Base-by-base conservation (phyloP, 2,888 invertebrate genomes). In the Polyploca ridens region DNA sequence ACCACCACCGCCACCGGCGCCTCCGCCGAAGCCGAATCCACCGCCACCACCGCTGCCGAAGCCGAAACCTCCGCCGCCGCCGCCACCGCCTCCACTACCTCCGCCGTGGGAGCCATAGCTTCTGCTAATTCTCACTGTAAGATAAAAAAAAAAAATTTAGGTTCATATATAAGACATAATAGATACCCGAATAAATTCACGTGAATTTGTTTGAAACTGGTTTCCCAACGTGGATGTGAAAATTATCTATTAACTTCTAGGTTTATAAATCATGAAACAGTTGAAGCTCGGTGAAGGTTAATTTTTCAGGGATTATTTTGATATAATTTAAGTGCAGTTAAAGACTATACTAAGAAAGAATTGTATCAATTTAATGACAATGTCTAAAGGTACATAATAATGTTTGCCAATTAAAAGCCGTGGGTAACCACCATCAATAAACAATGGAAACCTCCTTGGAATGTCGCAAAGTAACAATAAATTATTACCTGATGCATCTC, bases 121-220 rank as follows among this genome's bases (percentile, higher is more conserved):
- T 49, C 91, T 86, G 13, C 87, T 84, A 14, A 87, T 69, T 77
- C 90, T 82, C 65, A 83, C 92, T 92, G 87, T 58, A 81, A 89
- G 70, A 41, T 38, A 10, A 63, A 65, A 69, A 71, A 64, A 75
- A 60, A 69, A 66, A 13, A 13, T 13, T 6, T 13, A 41, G 13
- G 41, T 41, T 41, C n/a, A 41, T 3, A 10, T 10, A 38, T 0
- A 38, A 38, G 8, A 38, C 3, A 38, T 38, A 38, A 10, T 38
- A 35, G 35, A 27, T 4, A 3, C 35, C 7, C 35, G 35, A 35
- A 35, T 35, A 35, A 27, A 2, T 27, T 27, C 27, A 27, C 35
- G 7, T 35, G 35, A 35, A 35, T 35, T 35, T 35, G 35, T 35
- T 35, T 35, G 35, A 35, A 6, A 27, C 27, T 27, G 27, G 27